Evolutionary conservation across 2,113 vertebrate species (phyloP).

Genomic region (Eupsittula cactorum): DNA sequence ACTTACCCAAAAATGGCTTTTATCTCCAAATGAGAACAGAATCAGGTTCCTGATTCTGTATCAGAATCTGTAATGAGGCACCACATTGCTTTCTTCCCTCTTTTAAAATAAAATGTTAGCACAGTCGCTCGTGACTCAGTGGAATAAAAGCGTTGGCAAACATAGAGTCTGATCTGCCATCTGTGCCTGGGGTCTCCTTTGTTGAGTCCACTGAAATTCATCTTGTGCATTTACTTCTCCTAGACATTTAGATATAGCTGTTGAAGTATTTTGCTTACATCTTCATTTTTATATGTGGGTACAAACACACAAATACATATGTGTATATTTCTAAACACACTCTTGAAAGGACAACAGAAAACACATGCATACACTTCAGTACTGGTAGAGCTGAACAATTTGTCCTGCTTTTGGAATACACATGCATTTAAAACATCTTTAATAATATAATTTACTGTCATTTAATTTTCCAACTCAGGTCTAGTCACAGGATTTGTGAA

Average conservation of each 20-base stretch:
- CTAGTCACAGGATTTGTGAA: background rate
- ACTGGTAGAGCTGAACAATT: background rate
- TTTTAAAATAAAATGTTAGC: background rate
- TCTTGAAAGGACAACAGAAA: background rate
- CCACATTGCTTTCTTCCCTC: background rate
- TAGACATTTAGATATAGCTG: background rate
- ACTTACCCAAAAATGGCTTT: conserved; percentile 29
- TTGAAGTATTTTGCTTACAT: background rate
- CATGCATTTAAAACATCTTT: background rate
- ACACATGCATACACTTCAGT: background rate
- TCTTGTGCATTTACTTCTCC: background rate
- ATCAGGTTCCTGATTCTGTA: background rate
- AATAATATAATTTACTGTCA: background rate
- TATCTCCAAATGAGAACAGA: conserved; percentile 24
- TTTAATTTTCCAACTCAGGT: background rate
- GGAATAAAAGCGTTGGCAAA: background rate
- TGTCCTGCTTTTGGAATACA: background rate
- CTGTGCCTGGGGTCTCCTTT: background rate
- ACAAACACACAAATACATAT: background rate
- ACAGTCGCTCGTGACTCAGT: background rate
- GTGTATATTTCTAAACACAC: background rate
- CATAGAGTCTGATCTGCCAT: background rate
- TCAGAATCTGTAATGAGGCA: background rate
- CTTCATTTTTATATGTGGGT: background rate
- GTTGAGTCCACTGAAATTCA: background rate